Evolutionary conservation across 2,797 vertebrate species (phyloP).

Genomic region (Platyrinchus mystaceus): DNA sequence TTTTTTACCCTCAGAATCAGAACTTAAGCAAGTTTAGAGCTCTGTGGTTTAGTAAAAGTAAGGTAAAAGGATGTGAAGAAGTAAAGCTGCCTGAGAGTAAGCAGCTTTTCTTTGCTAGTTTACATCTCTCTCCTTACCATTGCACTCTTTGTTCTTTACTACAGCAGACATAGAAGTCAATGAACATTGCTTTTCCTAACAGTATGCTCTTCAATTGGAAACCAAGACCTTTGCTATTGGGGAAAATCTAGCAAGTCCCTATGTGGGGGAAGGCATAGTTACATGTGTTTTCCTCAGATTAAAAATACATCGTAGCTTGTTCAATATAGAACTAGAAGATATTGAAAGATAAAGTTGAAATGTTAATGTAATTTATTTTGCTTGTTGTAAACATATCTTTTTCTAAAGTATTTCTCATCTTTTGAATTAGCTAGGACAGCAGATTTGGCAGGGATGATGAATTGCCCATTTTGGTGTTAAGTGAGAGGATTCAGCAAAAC

Average conservation of each 20-base stretch:
- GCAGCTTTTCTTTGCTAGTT: neutral
- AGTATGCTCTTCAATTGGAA: neutral
- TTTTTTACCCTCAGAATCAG: neutral
- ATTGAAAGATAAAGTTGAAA: neutral
- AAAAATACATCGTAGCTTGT: neutral
- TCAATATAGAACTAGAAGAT: neutral
- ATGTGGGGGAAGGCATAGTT: rapidly evolving
- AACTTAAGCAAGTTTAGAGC: neutral
- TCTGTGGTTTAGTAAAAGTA: neutral
- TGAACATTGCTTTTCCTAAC: neutral
- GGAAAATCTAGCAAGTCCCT: neutral
- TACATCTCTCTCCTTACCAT: neutral
- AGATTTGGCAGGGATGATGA: neutral
- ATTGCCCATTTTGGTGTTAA: neutral
- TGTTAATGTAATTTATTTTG: neutral
- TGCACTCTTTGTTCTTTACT: neutral
- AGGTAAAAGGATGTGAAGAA: neutral
- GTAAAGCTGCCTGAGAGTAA: neutral
- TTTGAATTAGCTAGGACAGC: neutral
- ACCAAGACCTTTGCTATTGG: neutral
- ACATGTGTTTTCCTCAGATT: neutral
- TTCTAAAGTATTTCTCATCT: neutral
- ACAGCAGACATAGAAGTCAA: neutral
- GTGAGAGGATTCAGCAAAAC: neutral
- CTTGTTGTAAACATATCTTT: neutral